These are phyloP conservation scores for Spodoptera littoralis DNA, from an alignment of 2,888 invertebrate species.

Conservation along the genomic window DNA sequence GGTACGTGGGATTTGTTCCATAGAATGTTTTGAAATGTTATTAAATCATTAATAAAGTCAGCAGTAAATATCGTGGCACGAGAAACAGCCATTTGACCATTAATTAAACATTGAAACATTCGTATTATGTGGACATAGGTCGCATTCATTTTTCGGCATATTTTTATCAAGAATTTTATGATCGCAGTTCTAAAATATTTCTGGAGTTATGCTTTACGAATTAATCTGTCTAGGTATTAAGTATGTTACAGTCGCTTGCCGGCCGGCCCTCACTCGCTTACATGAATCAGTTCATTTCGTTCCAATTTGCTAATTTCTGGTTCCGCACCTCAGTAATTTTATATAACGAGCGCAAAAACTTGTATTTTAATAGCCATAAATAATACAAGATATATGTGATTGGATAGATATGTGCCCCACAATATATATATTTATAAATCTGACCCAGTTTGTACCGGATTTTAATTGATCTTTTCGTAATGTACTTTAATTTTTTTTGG, in stretches of 20 bases:
- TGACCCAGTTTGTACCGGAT: slow-evolving; percentile 26
- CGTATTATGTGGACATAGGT: slow-evolving; percentile 22
- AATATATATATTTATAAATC: slow-evolving; percentile 40
- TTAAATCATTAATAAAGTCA: slow-evolving; percentile 1
- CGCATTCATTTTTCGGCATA: slow-evolving; percentile 12
- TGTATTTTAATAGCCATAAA: slow-evolving; percentile 37
- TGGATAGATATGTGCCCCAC: slow-evolving; percentile 28
- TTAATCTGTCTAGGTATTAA: slow-evolving; percentile 14
- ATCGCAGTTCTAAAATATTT: slow-evolving; percentile 22
- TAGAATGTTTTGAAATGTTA: slow-evolving; percentile 21
- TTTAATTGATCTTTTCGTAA: slow-evolving; percentile 14
- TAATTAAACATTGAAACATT: slow-evolving; percentile 12
- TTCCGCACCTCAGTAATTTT: slow-evolving; percentile 67
- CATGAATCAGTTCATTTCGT: slow-evolving; percentile 66
- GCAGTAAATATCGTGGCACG: slow-evolving; percentile 3
- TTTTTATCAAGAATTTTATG: slow-evolving; percentile 25
- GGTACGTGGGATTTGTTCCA: slow-evolving; percentile 28
- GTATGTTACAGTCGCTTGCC: not conserved
- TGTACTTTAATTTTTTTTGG: slow-evolving; percentile 23
- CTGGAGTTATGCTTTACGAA: slow-evolving; percentile 12
- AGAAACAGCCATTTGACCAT: slow-evolving; percentile 14
- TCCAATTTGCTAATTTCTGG: slow-evolving; percentile 77
- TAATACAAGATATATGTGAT: slow-evolving; percentile 30
- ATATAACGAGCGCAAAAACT: slow-evolving; percentile 58
- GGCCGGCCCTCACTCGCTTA: slow-evolving; percentile 40